These are phyloP conservation scores for Craniophora ligustri DNA, from an alignment of 2,888 invertebrate species.

Conservation along the genomic window DNA sequence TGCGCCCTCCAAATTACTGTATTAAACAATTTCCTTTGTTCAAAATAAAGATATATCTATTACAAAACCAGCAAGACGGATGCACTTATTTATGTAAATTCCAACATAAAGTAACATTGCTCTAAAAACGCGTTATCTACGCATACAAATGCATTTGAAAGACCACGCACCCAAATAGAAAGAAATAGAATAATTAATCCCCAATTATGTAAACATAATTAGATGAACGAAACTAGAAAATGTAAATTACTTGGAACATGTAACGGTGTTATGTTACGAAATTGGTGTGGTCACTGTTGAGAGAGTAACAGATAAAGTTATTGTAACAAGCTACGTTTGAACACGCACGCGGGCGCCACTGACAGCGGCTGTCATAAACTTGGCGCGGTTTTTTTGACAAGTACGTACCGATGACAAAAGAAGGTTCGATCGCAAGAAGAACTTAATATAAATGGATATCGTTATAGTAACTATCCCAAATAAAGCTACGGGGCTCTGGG, in stretches of 20 bases:
- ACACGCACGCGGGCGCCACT: slow-evolving; percentile 18
- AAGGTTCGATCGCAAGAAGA: no score
- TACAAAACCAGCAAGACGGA: not conserved
- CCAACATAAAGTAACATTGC: not conserved
- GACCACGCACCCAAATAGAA: slow-evolving; percentile 24
- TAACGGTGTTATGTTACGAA: slow-evolving; percentile 52
- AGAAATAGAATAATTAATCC: slow-evolving; percentile 44
- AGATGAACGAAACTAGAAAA: slow-evolving; percentile 43
- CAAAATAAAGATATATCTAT: not conserved
- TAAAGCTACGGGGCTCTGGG: no score
- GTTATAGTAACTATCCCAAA: no score
- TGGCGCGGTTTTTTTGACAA: no score
- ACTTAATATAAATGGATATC: no score
- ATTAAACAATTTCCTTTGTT: no score
- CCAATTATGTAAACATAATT: slow-evolving; percentile 56
- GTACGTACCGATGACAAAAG: no score
- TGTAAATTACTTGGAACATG: slow-evolving; percentile 45
- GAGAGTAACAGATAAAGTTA: slow-evolving; percentile 55
- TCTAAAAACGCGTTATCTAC: not conserved
- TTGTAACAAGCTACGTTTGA: slow-evolving; percentile 46
- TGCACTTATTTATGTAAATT: not conserved
- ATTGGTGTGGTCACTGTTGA: slow-evolving; percentile 43
- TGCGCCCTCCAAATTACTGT: no score
- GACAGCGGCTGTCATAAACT: slow-evolving; percentile 27
- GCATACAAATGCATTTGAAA: slow-evolving; percentile 5